Base-by-base conservation (phyloP, 1,140 invertebrate species). In the Batillaria attramentaria region DNA sequence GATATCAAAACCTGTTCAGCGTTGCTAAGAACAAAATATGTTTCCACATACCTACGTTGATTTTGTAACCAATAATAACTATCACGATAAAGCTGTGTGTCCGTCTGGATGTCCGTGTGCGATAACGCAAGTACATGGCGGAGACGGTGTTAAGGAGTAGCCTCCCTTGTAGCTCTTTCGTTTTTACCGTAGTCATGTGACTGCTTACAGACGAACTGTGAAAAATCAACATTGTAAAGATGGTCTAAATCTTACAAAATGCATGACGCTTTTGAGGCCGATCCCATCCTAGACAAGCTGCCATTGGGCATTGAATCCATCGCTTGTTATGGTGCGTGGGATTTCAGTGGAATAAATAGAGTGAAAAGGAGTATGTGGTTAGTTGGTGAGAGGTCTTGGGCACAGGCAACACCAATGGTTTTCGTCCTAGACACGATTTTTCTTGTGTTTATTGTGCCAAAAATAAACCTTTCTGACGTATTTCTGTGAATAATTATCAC, bases 251-350 rank as follows among this genome's bases (percentile, higher is more conserved):
- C 43, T 73, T 41, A n/a, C 54, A 85, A 74, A 62, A 97, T 97
- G 96, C 95, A 97, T 87, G 95, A 97, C 88, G 96, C 96, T 3
- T 98, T 97, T 87, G 94, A 95, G 91, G 92, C 95, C 77, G 93
- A 89, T 72, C 88, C 93, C 24, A 93, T 95, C 77, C 92, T 97
- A 79, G 93, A 96, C 77, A 97, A 96, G 91, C 93, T 96, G 83
- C 94, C 95, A 16, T 93, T 97, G 46, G 95, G 96, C 91, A 97
- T 98, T 78, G 97, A 98, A 92, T 95, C 95, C 35, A 96, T 98
- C 79, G 94, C 96, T 81, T 96, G 96, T 84, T 97, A 95, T 92
- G 96, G 97, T 97, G 93, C 92, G 92, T 60, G n/a, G 16, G 24
- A n/a, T 60, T 50, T 3, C n/a, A 68, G 35, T 77, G 37, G 20